phyloP scores from a whole-genome alignment of 2,797 vertebrate genomes.

The Kryptolebias ocellatus region DNA sequence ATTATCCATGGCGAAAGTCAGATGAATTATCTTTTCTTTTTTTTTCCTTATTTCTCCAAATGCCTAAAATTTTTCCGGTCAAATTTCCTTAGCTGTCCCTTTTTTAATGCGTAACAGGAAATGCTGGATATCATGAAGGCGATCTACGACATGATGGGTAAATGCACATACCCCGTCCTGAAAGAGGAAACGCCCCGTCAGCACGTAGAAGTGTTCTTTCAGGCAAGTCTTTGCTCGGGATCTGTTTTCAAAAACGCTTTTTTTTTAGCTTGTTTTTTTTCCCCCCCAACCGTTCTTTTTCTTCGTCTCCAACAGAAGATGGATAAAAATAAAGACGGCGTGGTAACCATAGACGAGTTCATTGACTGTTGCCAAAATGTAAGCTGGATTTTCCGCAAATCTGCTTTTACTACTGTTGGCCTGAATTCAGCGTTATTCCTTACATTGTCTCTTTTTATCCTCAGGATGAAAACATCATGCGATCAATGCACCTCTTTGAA shows the following conservation, averaged over 20 bases:
- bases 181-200: constrained; percentile 96
- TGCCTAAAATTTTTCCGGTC: no score
- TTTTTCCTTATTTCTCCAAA: no score
- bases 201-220: constrained; percentile 97
- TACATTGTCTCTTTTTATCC: constrained; percentile 21
- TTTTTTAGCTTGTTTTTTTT: not conserved
- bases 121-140: constrained; percentile 99
- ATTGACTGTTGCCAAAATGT: constrained; percentile 99
- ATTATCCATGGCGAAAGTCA: no score
- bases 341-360: constrained; percentile 99
- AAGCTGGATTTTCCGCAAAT: constrained; percentile 65
- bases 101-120: constrained; percentile 81
- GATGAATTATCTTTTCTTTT: no score
- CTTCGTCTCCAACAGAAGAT: constrained; percentile 88
- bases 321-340: constrained; percentile 99
- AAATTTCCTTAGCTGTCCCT: not conserved
- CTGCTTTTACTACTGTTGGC: constrained; percentile 1
- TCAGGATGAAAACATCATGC: constrained; percentile 99
- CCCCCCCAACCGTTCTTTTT: not conserved
- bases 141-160: constrained; percentile 99
- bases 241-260: not conserved
- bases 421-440: not conserved
- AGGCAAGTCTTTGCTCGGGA: constrained; percentile 78
- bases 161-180: constrained; percentile 95
- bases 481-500: constrained; percentile 99